Evolutionary conservation across 2,888 invertebrate genomes (phyloP), one percentile per base, ranked within the genome.

Genomic region (Ophion costatus): DNA sequence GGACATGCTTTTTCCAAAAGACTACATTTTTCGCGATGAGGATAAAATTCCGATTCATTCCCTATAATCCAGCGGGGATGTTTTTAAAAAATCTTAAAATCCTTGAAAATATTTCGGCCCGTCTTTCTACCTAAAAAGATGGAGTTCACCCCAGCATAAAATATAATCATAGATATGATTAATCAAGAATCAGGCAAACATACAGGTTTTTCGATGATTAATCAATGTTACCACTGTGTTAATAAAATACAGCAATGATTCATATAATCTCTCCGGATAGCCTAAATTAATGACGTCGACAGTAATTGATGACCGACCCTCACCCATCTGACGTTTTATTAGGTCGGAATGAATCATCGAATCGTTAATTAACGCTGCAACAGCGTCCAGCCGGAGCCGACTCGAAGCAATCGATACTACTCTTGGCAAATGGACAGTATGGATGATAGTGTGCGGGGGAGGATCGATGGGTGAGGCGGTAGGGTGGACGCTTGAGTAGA

Each of bases 381-480:
- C 33, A 29, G 61, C 51, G 38, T 76, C 24, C 61, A 64, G 73
- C 42, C 77, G 14, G 10, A 57, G 38, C 73, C 81, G 81, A 81
- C 45, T 63, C 77, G 24, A 51, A 71, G 63, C 51, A 80, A 83
- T 83, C 83, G 83, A 80, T 80, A 78, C 75, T 67, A 56, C 42
- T 56, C 70, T 70, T 59, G 59, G 70, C 79, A 61, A 71, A 80
- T 75, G 67, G 24, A 24, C 66, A 29, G 80, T 75, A 66, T 45
- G 33, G 80, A 61, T 22, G 45, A 61, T 57, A 57, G 73, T 57
- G 71, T 78, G 24, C n/a, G 64, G 45, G 76, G 70, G 17, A 29
- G 69, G 76, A 64, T 76, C 63, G 59, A 6, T 59, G 51, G 51
- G 42, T 73, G 82, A 66, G 84, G 79, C 70, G 33, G 45, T 56